Base-by-base conservation (phyloP, 2,113 vertebrate genomes). In the Nyctibius bracteatus region DNA sequence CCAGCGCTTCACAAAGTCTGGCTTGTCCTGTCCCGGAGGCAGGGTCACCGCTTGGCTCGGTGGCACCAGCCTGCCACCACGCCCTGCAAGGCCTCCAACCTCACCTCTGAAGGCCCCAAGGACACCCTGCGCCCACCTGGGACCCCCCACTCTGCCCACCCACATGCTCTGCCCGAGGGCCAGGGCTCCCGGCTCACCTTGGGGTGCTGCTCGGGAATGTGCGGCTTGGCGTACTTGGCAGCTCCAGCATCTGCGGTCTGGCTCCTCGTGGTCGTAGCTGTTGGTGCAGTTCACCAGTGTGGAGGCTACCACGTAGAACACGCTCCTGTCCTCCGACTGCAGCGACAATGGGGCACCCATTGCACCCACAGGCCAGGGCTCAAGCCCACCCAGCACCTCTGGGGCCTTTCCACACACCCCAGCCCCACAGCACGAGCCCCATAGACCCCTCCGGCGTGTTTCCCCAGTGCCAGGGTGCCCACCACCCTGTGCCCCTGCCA, bases 141-240 rank as follows among this genome's bases (percentile, higher is more conserved):
- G 33, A 57, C 5, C 10, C 30, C 2, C 1, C 39, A 27, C 43
- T 57, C 59, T 23, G 55, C 18, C 47, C 80, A 47, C 39, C 31
- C 35, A 8, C 1, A 1, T 5, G 1, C 5, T 10, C 10, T 37
- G 55, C 30, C 6, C 25, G 10, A 4, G 13, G 14, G 25, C 43
- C 33, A 19, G 19, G 37, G 33, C 10, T 47, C 7, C 12, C 65
- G 4, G 58, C 94, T 88, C 92, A 99, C 99, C 99, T 99, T 99
- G 8, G 99, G 99, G 95, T 99, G 99, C 93, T 99, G 99, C 96
- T 99, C 99, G 0, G 99, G 99, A 17, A 99, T 98, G 12, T 99
- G 99, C 97, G 99, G 99, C 96, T 99, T 99, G 92, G 99, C 99
- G 2, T 99, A 99, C 93, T 99, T 99, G 70, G 99, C 94, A 99